Evolutionary conservation across 2,888 invertebrate species (phyloP).

Genomic region (Diploptera punctata): DNA sequence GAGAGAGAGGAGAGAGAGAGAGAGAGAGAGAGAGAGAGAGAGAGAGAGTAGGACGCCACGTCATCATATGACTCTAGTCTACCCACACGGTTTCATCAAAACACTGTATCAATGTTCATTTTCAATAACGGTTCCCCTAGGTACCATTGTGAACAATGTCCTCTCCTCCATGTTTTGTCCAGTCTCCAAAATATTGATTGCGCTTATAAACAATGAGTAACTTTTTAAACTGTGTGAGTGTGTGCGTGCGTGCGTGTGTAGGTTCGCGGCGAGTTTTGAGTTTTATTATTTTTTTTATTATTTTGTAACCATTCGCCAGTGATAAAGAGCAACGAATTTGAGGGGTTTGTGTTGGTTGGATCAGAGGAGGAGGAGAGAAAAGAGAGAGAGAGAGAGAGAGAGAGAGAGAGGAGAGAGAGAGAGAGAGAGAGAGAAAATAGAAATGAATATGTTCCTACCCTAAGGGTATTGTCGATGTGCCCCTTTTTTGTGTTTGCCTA

Average conservation of each 20-base stretch:
- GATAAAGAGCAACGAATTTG: conserved; percentile 23
- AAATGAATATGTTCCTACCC: conserved; percentile 38
- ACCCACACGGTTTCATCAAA: not conserved
- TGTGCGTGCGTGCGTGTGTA: not conserved
- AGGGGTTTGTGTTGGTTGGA: conserved; percentile 17
- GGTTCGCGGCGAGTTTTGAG: conserved; percentile 18
- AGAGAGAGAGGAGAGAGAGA: too few relatives aligned
- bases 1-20: conserved; percentile 39
- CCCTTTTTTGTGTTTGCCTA: conserved; percentile 30
- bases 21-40: conserved; percentile 38
- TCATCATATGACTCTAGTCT: not conserved
- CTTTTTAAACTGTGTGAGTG: conserved; percentile 26
- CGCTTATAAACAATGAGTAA: conserved; percentile 40
- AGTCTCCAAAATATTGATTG: conserved; percentile 40
- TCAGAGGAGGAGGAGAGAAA: not conserved
- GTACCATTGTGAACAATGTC: conserved; percentile 48
- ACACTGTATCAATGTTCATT: conserved; percentile 53
- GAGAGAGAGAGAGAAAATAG: too few relatives aligned
- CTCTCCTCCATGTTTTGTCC: conserved; percentile 31
- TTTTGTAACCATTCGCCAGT: conserved; percentile 21
- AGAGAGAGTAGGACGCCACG: not conserved
- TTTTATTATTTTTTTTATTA: conserved; percentile 30
- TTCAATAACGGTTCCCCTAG: conserved; percentile 57
- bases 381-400: too few relatives aligned
- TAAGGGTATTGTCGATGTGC: conserved; percentile 34